These are phyloP conservation scores for Ellobium chinense DNA, from an alignment of 2,888 invertebrate genomes.

Conservation along the genomic window DNA sequence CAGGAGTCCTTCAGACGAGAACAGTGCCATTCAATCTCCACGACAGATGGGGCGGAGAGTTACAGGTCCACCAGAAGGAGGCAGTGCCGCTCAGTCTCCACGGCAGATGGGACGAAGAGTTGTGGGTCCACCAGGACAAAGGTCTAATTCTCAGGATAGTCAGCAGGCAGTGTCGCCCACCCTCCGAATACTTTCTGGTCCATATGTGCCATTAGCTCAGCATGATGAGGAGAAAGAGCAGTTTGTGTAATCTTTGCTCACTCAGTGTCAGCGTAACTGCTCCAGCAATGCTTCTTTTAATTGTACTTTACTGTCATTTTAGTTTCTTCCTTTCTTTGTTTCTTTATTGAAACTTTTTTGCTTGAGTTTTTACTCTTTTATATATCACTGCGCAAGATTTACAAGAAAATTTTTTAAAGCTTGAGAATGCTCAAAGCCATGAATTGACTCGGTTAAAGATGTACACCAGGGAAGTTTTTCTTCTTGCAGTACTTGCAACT, in stretches of 20 bases:
- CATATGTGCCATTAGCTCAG: conserved; percentile 22
- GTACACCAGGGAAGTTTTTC: no score
- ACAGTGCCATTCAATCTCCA: not conserved
- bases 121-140: not conserved
- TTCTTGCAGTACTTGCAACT: no score
- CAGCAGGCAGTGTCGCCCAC: not conserved
- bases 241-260: conserved; percentile 46
- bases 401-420: no score
- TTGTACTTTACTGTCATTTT: no score
- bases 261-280: no score
- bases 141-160: not conserved
- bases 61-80: not conserved
- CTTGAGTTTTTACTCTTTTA: no score
- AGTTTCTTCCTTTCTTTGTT: no score
- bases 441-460: no score
- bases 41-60: not conserved
- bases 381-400: no score
- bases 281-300: no score
- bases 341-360: no score
- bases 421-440: no score
- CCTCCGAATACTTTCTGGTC: conserved; percentile 12
- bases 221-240: conserved; percentile 30
- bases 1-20: not conserved
- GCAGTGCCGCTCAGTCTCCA: not conserved
- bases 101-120: not conserved